A percentile compares a stretch with the other conserved stretches of the same genome.
Conservation (phyloP, 2,113 vertebrate species). For the Malurus cyaneus region DNA sequence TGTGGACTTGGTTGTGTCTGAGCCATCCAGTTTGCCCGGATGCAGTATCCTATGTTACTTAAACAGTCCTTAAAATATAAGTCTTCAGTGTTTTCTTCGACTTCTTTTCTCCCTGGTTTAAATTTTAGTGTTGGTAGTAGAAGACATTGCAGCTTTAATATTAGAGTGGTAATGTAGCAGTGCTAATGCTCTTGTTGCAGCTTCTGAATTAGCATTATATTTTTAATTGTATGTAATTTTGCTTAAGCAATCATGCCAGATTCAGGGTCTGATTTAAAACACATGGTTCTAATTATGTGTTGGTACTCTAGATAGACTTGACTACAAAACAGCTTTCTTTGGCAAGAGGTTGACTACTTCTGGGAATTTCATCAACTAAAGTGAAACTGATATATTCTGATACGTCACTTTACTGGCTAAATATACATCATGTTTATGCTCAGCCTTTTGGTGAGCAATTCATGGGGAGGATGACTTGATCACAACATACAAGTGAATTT, state of each 20-base stretch:
- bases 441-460: neutral
- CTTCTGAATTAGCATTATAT: neutral
- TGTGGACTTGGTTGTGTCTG: neutral
- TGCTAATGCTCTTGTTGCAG: fast-evolving
- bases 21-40: neutral
- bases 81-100: neutral
- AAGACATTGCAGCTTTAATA: neutral
- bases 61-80: neutral
- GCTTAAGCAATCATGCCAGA: neutral
- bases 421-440: neutral
- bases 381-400: neutral
- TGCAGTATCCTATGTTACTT: neutral
- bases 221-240: conserved; percentile 25
- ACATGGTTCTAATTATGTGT: neutral
- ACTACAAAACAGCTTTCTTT: conserved; percentile 9
- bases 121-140: neutral
- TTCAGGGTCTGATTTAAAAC: neutral
- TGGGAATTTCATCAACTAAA: neutral
- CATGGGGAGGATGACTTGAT: neutral
- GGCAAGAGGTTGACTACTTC: neutral
- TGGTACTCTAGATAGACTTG: neutral
- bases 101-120: neutral
- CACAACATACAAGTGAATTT: neutral
- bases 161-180: neutral
- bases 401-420: neutral